Evolutionary conservation across 1,140 invertebrate genomes (phyloP), one percentile per base, ranked within the genome.

Genomic region (Cydia strobilella): DNA sequence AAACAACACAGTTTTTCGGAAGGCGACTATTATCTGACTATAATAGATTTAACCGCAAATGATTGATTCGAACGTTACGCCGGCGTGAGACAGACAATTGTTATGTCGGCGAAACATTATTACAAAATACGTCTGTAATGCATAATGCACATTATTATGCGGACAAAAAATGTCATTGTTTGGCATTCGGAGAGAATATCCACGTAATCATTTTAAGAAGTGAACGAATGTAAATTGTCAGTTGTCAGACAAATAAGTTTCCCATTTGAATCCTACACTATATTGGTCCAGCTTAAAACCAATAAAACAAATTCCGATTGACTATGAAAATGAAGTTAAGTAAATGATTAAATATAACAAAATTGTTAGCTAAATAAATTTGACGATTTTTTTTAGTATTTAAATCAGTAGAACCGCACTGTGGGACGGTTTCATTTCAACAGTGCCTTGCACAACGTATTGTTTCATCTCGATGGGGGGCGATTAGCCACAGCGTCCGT

Each of bases 381-480:
- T 31, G 3, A 4, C 3, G 10, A 42, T 42, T 42, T 42, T 3
- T 12, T 42, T 42, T 42, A 20, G 7, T 59, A 59, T 59, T 20
- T 23, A 59, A 59, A 23, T 54, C 51, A 54, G 65, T 39, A 69
- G 65, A 31, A 35, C 15, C 31, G 27, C 6, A 10, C n/a, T 6
- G 65, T 42, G 65, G 31, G 65, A 18, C 65, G 9, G 31, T 69
- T 69, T 39, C 65, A 39, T 69, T 69, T 39, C 65, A 39, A 69
- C 65, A 69, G 65, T 59, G 23, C 20, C 25, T 66, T 66, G 27
- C 31, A 27, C 65, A 69, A 69, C 65, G 65, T 10, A 69, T 69
- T 69, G 65, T 69, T 69, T 69, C 65, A 42, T 69, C 65, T 69
- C 35, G 65, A 69, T 69, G n/a, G 27, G 65, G 65, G 42, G 65